Evolutionary conservation across 2,113 vertebrate species (phyloP).

Genomic region (Upupa epops): DNA sequence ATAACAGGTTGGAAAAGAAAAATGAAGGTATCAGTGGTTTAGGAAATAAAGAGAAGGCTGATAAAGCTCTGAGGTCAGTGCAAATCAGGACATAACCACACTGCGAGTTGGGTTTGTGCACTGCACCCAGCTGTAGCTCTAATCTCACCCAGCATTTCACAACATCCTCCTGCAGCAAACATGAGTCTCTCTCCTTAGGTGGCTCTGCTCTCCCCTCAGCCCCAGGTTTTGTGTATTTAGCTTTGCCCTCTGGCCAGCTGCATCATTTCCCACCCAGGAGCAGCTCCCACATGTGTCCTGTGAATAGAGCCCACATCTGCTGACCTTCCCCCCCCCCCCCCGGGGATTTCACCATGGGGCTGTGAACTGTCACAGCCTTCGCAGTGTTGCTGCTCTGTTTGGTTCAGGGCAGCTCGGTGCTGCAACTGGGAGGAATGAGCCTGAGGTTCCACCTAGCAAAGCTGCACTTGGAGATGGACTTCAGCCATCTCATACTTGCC

Average conservation of each 20-base stretch:
- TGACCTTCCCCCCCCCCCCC: background rate
- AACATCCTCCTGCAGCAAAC: background rate
- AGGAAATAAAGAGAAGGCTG: background rate
- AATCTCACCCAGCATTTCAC: background rate
- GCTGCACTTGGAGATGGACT: background rate
- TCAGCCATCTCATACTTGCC: background rate
- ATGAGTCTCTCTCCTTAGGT: background rate
- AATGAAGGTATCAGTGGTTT: too few species aligned
- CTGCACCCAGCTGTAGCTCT: fast-evolving
- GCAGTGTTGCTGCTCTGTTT: background rate
- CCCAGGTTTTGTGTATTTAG: slow-evolving; percentile 22
- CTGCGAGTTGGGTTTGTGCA: fast-evolving
- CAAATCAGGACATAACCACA: background rate
- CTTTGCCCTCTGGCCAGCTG: slow-evolving; percentile 20
- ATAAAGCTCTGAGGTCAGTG: background rate
- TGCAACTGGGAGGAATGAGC: background rate
- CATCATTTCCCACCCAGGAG: background rate
- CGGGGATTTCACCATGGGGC: background rate
- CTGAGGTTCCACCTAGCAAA: background rate
- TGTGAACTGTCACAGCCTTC: background rate
- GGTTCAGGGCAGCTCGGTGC: background rate
- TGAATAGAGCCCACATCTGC: slow-evolving; percentile 21
- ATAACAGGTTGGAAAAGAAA: too few species aligned
- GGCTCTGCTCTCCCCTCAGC: background rate
- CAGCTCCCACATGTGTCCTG: background rate